A percentile compares a stretch with the other conserved stretches of the same genome.
phyloP scores from a whole-genome alignment of 2,113 vertebrate species.

The Scatophagus argus region DNA sequence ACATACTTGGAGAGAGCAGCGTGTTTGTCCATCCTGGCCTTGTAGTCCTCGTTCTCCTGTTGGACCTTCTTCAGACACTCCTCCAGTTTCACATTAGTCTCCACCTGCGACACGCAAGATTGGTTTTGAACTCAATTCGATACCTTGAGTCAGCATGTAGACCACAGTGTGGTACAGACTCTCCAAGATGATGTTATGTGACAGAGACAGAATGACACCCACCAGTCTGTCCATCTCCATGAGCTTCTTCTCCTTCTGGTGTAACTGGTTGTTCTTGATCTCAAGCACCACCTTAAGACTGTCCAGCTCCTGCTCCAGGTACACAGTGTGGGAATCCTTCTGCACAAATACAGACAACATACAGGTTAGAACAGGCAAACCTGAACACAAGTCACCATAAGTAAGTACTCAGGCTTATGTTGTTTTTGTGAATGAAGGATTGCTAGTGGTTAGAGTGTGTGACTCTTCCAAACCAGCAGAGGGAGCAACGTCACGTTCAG shows the following conservation, averaged over 20 bases:
- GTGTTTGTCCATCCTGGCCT: conserved; percentile 95
- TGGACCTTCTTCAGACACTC: conserved; percentile 91
- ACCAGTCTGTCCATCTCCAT: conserved; percentile 97
- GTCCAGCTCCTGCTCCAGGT: conserved; percentile 95
- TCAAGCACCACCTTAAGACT: conserved; percentile 96
- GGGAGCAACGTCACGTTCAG: conserved; percentile 8
- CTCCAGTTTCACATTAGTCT: conserved; percentile 88
- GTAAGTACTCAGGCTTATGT: neutral
- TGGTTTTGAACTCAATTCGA: no score
- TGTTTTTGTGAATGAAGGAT: neutral
- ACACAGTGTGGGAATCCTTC: conserved; percentile 93
- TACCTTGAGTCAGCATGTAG: neutral
- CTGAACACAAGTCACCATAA: neutral
- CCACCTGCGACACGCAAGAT: conserved; percentile 81
- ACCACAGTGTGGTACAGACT: neutral
- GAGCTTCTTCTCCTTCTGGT: conserved; percentile 92
- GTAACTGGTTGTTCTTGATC: conserved; percentile 94
- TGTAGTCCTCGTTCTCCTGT: conserved; percentile 96
- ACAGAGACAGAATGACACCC: conserved; percentile 29
- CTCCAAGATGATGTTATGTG: neutral
- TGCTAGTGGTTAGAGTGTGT: neutral
- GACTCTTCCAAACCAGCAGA: conserved; percentile 27
- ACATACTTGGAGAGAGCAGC: conserved; percentile 92
- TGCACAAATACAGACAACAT: conserved; percentile 61
- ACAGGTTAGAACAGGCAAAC: neutral